A percentile compares a stretch with the other conserved stretches of the same genome.
Conservation (phyloP, 2,113 vertebrate genomes). For the Atrichornis clamosus region DNA sequence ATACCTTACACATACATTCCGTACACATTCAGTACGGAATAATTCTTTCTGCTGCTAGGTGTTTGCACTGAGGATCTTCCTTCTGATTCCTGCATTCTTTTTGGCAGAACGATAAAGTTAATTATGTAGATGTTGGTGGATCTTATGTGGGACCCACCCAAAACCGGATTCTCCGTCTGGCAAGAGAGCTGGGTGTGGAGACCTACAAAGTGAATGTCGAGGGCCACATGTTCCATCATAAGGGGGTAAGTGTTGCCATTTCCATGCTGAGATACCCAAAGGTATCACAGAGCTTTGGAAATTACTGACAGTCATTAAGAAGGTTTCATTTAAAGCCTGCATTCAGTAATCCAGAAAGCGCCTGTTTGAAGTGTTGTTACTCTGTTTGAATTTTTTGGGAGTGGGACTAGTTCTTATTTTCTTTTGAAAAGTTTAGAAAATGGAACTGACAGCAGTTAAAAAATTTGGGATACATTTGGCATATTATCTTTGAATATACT, state of each 20-base stretch:
- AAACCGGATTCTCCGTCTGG: constrained; percentile 78
- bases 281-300: background rate
- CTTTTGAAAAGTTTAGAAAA: background rate
- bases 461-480: background rate
- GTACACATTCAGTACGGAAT: background rate
- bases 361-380: background rate
- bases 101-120: constrained; percentile 71
- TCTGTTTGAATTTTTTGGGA: background rate
- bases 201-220: constrained; percentile 79
- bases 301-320: background rate
- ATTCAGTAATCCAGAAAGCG: background rate
- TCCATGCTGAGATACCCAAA: background rate
- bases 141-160: constrained; percentile 83
- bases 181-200: constrained; percentile 79
- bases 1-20: background rate
- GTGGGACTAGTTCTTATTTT: background rate
- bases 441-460: background rate
- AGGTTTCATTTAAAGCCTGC: background rate
- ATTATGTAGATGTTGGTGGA: constrained; percentile 82
- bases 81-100: background rate
- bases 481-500: background rate
- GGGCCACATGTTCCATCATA: constrained; percentile 69
- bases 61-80: background rate
- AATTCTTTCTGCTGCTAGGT: background rate
- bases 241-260: constrained; percentile 62